Percentiles rank a stretch among this genome's conserved stretches.
phyloP scores from a whole-genome alignment of 2,888 invertebrate species.

The Eupithecia insigniata region DNA sequence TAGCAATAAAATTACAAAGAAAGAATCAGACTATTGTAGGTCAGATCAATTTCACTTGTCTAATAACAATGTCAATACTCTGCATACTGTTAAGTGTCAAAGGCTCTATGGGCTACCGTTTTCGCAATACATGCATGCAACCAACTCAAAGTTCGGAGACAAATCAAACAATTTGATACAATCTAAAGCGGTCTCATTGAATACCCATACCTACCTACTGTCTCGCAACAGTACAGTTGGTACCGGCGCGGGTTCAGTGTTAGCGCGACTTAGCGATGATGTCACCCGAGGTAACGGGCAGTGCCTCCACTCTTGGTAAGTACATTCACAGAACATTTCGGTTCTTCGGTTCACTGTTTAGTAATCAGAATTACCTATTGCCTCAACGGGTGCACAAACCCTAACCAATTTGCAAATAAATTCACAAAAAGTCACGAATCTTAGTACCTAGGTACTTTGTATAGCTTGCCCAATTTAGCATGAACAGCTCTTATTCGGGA shows the following conservation, averaged over 20 bases:
- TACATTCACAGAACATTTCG: constrained; percentile 7
- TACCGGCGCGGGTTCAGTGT: constrained; percentile 59
- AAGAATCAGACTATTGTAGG: neutral
- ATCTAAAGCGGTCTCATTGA: constrained; percentile 33
- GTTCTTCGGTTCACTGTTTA: constrained; percentile 4
- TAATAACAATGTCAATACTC: neutral
- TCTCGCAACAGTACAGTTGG: constrained; percentile 38
- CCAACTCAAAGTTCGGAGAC: neutral
- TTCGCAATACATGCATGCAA: neutral
- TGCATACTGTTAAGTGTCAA: neutral
- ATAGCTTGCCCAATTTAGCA: constrained; percentile 23
- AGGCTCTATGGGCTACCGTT: neutral
- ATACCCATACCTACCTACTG: constrained; percentile 21
- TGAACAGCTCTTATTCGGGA: constrained; percentile 20
- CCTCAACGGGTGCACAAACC: neutral
- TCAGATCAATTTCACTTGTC: neutral
- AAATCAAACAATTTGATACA: constrained; percentile 23
- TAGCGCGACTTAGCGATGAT: constrained; percentile 68
- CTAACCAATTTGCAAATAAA: neutral
- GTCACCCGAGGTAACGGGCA: constrained; percentile 70
- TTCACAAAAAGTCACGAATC: neutral
- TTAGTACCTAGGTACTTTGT: neutral
- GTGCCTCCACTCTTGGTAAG: constrained; percentile 35
- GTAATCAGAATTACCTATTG: constrained; percentile 2
- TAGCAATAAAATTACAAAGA: neutral